Conservation (phyloP, 1,140 invertebrate species). For the Mercenaria mercenaria region DNA sequence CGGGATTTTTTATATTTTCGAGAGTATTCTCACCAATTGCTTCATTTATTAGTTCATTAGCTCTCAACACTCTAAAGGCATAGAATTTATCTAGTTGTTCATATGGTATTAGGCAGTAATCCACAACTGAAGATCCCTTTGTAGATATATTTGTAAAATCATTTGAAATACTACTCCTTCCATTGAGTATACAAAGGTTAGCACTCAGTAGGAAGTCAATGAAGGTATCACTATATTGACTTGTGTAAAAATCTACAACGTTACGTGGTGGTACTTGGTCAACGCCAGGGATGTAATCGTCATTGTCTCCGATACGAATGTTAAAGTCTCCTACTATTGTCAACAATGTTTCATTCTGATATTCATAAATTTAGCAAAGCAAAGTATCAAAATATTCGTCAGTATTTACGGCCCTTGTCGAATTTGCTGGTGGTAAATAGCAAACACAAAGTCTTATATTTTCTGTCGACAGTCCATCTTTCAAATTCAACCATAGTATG, state of each 20-base stretch:
- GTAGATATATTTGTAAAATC: slow-evolving; percentile 62
- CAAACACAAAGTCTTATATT: slow-evolving; percentile 37
- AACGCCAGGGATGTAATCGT: slow-evolving; percentile 56
- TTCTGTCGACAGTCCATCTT: neutral
- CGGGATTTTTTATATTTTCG: neutral
- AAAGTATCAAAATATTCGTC: slow-evolving; percentile 46
- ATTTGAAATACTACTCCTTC: slow-evolving; percentile 36
- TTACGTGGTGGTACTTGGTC: slow-evolving; percentile 39
- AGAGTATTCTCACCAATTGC: neutral
- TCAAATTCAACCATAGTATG: slow-evolving; percentile 52
- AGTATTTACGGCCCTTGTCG: slow-evolving; percentile 20
- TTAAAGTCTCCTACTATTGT: slow-evolving; percentile 38
- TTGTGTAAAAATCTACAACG: slow-evolving; percentile 58
- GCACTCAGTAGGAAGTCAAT: slow-evolving; percentile 45
- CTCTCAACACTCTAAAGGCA: slow-evolving; percentile 39
- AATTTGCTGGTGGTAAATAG: slow-evolving; percentile 36
- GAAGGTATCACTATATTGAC: slow-evolving; percentile 52
- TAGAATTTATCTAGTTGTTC: slow-evolving; percentile 32
- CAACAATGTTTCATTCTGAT: neutral
- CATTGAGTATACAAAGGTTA: slow-evolving; percentile 64
- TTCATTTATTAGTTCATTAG: neutral
- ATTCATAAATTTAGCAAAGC: neutral
- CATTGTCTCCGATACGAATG: slow-evolving; percentile 5
- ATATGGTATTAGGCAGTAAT: slow-evolving; percentile 59
- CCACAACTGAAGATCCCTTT: slow-evolving; percentile 61